A percentile compares a stretch with the other conserved stretches of the same genome.
Conservation (phyloP, 23 tunicate genomes). For the Ciona savignyi region DNA sequence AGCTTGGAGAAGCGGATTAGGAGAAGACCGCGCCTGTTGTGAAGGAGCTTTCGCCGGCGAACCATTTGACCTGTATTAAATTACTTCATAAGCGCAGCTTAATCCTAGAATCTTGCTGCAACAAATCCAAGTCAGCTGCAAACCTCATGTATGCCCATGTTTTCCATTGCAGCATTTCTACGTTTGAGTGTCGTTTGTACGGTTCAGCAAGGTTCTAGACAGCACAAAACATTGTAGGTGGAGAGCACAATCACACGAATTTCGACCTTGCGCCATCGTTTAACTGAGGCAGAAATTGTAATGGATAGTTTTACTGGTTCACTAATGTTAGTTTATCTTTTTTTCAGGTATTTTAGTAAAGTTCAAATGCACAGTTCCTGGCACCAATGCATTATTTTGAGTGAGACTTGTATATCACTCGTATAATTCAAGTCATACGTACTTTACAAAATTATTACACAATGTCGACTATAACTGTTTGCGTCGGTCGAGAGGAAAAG, state of each 20-base stretch:
- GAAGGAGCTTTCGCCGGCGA: not conserved
- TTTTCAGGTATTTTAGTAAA: not conserved
- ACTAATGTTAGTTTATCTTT: no score
- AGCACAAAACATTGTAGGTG: no score
- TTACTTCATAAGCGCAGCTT: not conserved
- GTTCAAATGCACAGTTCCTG: not conserved
- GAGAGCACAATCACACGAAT: not conserved
- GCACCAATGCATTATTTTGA: not conserved
- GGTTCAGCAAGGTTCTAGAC: no score
- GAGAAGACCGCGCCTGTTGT: not conserved
- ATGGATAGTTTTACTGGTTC: no score
- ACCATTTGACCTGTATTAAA: not conserved
- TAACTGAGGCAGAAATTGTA: no score
- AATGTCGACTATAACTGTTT: conserved; percentile 76
- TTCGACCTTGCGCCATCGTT: no score
- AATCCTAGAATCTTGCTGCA: not conserved
- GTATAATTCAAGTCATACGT: no score
- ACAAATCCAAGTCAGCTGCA: not conserved
- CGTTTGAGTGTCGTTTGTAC: not conserved
- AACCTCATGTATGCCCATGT: not conserved
- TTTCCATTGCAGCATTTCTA: not conserved
- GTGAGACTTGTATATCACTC: not conserved
- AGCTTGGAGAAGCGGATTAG: not conserved
- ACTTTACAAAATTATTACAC: no score
- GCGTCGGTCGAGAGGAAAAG: conserved; percentile 73